These are phyloP conservation scores for Drosophila micromelanica DNA, from an alignment of 1,140 invertebrate species.

Conservation along the genomic window DNA sequence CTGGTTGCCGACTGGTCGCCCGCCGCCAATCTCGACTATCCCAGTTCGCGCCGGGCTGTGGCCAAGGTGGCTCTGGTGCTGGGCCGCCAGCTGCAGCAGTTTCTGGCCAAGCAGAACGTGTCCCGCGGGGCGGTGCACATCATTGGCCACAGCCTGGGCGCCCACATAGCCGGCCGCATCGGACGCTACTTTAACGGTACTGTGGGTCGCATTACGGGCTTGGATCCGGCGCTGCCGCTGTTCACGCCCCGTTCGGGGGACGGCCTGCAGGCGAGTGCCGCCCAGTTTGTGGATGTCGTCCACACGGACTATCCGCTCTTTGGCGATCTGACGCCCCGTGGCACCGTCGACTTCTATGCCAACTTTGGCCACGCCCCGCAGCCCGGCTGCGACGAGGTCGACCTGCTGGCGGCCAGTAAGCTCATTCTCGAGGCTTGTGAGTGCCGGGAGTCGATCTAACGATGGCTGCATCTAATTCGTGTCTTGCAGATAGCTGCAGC, in stretches of 20 bases:
- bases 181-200: conserved; percentile 85
- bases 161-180: conserved; percentile 86
- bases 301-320: conserved; percentile 87
- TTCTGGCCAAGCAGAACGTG: conserved; percentile 64
- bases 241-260: conserved; percentile 85
- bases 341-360: conserved; percentile 88
- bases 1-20: conserved; percentile 76
- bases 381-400: conserved; percentile 86
- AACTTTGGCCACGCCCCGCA: conserved; percentile 87
- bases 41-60: conserved; percentile 55
- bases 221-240: conserved; percentile 87
- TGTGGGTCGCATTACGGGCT: conserved; percentile 85
- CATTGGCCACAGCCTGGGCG: conserved; percentile 87
- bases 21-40: conserved; percentile 68
- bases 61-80: conserved; percentile 45
- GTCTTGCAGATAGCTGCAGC: conserved; percentile 72
- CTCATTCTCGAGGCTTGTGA: conserved; percentile 75
- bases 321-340: conserved; percentile 85
- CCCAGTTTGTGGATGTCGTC: conserved; percentile 86
- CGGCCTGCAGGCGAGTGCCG: conserved; percentile 84
- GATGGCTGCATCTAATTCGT: neutral
- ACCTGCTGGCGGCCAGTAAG: conserved; percentile 73
- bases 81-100: conserved; percentile 56
- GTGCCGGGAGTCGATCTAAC: neutral
- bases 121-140: conserved; percentile 85